These are phyloP conservation scores for cattle (Bos taurus) DNA, from an alignment of 2,113 vertebrate genomes.

Conservation along the genomic window DNA sequence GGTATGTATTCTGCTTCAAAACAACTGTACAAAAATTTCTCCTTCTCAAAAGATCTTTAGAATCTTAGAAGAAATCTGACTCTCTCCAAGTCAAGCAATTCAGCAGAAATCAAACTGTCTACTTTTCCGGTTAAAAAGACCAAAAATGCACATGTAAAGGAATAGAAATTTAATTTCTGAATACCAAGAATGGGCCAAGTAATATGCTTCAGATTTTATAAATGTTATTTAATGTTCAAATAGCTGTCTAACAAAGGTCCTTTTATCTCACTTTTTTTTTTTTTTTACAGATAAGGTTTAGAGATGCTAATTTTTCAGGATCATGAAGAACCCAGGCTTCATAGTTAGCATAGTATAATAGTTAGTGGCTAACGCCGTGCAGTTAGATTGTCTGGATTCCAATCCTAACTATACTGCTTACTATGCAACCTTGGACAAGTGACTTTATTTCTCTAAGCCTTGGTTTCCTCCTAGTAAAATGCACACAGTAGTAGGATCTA, in stretches of 20 bases:
- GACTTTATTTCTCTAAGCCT: not conserved
- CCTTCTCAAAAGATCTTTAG: not conserved
- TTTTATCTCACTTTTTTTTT: not conserved
- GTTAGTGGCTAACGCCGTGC: not conserved
- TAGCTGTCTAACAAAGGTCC: not conserved
- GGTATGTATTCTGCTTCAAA: slow-evolving; percentile 3
- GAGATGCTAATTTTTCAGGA: not conserved
- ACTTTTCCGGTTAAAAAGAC: not conserved
- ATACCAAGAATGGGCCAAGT: not conserved
- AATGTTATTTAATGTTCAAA: not conserved
- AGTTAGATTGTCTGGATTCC: not conserved
- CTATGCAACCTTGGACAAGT: not conserved
- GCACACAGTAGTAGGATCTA: not conserved
- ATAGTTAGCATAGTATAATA: not conserved
- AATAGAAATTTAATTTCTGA: not conserved
- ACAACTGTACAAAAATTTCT: not conserved
- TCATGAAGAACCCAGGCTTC: not conserved
- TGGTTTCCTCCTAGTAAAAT: not conserved
- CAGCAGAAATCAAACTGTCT: not conserved
- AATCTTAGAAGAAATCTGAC: not conserved
- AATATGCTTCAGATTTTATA: not conserved
- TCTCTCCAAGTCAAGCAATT: not conserved
- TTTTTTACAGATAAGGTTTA: not conserved
- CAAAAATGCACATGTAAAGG: not conserved
- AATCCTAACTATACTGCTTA: not conserved